Base-by-base conservation (phyloP, 2,797 vertebrate genomes). In the Microtus californicus region DNA sequence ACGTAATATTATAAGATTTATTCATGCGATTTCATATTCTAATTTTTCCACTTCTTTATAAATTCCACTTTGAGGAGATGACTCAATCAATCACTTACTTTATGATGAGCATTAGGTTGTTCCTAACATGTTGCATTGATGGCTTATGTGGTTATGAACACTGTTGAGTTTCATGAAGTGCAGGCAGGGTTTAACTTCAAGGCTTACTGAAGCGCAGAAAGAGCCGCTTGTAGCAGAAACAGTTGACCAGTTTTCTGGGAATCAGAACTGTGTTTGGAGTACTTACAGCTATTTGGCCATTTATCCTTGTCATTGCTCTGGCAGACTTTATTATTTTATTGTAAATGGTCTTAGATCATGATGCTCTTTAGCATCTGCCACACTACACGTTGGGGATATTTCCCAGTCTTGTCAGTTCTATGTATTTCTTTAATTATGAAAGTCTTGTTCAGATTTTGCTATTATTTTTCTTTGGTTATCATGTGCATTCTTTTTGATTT, bases 221-320 rank as follows among this genome's bases (percentile, higher is more conserved):
- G 80, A 63, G 15, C 43, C 34, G 2, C 37, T 43, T 82, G 40
- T 34, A 65, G n/a, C 40, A 13, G 19, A 86, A 91, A 65, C 27
- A 94, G 45, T 71, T 69, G 27, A 56, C 56, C 63, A 87, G 6
- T 87, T 94, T 87, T 73, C 31, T 6, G 37, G 56, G 27, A 56
- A 69, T 73, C 48, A 69, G 73, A 40, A 54, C 79, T 65, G 81
- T 92, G 89, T 95, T 92, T 92, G 73, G 85, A 73, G 54, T 69
- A 23, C 6, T 78, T 67, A 37, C 29, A 87, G 63, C 19, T 86
- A 73, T 90, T 94, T 40, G 61, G 11, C 61, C 63, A 14, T 37
- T 81, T 83, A 6, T 40, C 13, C 31, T 29, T 45, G 27, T 29
- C 43, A 12, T 61, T 91, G 17, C 61, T 54, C 63, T 88, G 15